Evolutionary conservation across 2,797 vertebrate species (phyloP).

Genomic region (Pelochelys cantorii): DNA sequence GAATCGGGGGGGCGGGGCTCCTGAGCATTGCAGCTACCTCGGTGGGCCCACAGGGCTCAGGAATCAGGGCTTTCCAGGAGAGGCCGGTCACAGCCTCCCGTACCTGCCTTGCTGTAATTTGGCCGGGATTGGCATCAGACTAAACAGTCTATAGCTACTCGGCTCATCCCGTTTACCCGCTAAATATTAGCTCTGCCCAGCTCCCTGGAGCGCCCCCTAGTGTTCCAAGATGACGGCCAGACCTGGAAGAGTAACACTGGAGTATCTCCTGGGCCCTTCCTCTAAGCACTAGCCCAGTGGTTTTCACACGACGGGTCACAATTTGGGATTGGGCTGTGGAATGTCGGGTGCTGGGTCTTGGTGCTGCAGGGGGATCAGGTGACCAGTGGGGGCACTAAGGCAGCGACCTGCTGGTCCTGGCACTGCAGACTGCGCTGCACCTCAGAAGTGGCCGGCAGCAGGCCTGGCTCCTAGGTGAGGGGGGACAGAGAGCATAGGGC

Average conservation of each 20-base stretch:
- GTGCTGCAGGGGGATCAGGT: no score
- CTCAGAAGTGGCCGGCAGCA: no score
- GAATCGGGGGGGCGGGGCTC: background rate
- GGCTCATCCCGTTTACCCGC: background rate
- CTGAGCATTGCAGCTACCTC: no score
- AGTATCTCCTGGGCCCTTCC: background rate
- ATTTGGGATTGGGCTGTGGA: no score
- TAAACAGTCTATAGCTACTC: background rate
- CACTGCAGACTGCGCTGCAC: no score
- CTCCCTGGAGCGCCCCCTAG: background rate
- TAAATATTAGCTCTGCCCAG: background rate
- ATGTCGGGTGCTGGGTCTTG: no score
- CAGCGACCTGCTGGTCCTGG: no score
- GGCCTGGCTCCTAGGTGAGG: no score
- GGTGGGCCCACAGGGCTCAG: background rate
- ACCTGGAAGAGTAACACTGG: fast-evolving
- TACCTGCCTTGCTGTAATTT: background rate
- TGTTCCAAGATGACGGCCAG: background rate
- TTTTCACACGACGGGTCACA: no score
- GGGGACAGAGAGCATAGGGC: no score
- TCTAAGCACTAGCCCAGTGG: background rate
- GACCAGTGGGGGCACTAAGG: no score
- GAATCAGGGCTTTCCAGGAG: background rate
- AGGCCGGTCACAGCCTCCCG: background rate
- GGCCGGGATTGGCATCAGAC: background rate